Percentiles rank a stretch among this genome's conserved stretches.
Conservation (phyloP, 2,113 vertebrate genomes). For the Arenaria interpres region DNA sequence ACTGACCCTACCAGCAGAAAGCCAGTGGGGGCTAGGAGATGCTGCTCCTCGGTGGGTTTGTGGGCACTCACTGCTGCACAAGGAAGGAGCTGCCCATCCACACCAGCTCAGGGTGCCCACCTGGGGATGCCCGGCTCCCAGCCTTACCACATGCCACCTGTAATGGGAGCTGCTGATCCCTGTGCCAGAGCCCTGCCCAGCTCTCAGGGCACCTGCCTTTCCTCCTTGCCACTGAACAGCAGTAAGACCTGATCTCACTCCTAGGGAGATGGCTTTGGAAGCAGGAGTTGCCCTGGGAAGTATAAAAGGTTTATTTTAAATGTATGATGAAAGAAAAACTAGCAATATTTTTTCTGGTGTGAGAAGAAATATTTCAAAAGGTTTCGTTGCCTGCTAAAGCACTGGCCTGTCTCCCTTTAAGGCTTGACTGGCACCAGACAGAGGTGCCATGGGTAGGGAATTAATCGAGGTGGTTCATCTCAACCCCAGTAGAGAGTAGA, state of each 20-base stretch:
- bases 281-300: background rate
- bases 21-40: background rate
- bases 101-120: background rate
- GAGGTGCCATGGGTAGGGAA: background rate
- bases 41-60: background rate
- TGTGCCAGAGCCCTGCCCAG: background rate
- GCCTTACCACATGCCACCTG: background rate
- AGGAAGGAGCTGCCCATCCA: background rate
- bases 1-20: background rate
- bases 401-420: background rate
- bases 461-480: background rate
- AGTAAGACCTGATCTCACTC: background rate
- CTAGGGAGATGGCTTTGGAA: background rate
- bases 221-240: background rate
- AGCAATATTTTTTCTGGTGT: background rate
- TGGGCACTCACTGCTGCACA: background rate
- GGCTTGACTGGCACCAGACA: background rate
- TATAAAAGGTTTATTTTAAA: background rate
- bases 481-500: background rate
- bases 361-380: background rate
- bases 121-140: background rate
- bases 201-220: background rate
- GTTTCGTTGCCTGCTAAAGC: background rate
- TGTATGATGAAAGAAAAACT: background rate
- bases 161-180: rapidly evolving